phyloP scores from a whole-genome alignment of 2,113 vertebrate species.

The Elgaria multicarinata region DNA sequence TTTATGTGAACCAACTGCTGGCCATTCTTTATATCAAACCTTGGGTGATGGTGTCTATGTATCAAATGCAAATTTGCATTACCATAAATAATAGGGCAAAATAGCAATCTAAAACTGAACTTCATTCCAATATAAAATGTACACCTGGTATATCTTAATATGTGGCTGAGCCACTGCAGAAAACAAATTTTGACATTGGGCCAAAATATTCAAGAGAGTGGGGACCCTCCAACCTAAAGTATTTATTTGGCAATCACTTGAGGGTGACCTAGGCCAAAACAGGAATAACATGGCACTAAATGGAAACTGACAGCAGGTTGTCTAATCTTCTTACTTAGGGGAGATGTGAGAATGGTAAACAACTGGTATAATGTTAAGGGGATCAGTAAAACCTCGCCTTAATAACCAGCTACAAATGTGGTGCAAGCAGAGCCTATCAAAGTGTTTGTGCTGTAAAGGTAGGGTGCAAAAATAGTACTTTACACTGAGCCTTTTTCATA shows the following conservation, averaged over 20 bases:
- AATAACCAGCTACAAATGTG: not conserved
- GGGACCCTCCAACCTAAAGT: not conserved
- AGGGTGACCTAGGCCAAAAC: not conserved
- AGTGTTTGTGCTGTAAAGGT: not conserved
- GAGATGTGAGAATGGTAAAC: not conserved
- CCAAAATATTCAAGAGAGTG: not conserved
- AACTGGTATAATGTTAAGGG: not conserved
- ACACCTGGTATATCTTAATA: not conserved
- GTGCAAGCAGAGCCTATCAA: not conserved
- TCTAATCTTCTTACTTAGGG: not conserved
- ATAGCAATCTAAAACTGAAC: not conserved
- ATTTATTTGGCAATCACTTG: not conserved
- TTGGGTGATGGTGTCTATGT: not conserved
- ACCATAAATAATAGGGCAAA: conserved; percentile 18
- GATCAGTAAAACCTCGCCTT: not conserved
- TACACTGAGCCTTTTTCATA: not conserved
- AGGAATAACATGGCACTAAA: rapidly evolving
- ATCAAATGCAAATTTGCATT: conserved; percentile 42
- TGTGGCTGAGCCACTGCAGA: not conserved
- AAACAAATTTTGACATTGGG: not conserved
- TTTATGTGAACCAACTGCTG: conserved; percentile 44
- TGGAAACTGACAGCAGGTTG: rapidly evolving
- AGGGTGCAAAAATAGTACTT: not conserved
- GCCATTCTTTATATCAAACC: conserved; percentile 30
- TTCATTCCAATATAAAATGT: not conserved